A percentile compares a stretch with the other conserved stretches of the same genome.
Evolutionary conservation across 2,797 vertebrate genomes (phyloP).

Genomic region (Vespertilio murinus): DNA sequence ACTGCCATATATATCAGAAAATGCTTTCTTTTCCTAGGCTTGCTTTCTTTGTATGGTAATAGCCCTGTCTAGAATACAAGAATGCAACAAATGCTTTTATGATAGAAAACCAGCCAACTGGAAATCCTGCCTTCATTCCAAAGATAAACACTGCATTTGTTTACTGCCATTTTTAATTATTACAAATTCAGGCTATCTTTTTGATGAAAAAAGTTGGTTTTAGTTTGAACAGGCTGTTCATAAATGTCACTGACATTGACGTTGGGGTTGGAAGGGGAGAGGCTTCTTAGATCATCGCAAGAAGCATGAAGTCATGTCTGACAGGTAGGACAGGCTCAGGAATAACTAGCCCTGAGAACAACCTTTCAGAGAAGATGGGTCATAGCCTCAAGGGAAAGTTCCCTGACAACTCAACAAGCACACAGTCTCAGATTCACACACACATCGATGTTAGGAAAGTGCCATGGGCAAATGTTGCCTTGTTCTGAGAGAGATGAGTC

Average conservation of each 20-base stretch:
- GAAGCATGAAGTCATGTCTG: constrained; percentile 11
- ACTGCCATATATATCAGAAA: not conserved
- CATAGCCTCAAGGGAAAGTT: not conserved
- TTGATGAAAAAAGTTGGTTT: not conserved
- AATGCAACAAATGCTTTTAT: constrained; percentile 69
- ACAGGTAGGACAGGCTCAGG: not conserved
- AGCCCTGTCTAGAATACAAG: constrained; percentile 53
- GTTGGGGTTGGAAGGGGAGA: not conserved
- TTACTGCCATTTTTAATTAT: constrained; percentile 77
- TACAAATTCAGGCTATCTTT: constrained; percentile 68
- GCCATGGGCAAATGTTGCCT: not conserved
- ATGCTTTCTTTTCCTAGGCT: constrained; percentile 53
- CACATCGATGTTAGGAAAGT: not conserved
- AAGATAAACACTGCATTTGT: constrained; percentile 77
- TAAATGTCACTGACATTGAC: constrained; percentile 20
- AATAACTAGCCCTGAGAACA: not conserved
- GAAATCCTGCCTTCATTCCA: constrained; percentile 83
- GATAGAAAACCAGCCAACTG: constrained; percentile 78
- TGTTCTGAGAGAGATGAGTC: not conserved
- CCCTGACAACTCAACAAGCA: not conserved
- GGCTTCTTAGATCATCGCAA: not conserved
- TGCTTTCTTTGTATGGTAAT: constrained; percentile 74
- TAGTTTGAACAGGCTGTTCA: constrained; percentile 11
- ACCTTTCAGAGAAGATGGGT: constrained; percentile 30
- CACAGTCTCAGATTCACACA: not conserved